A percentile compares a stretch with the other conserved stretches of the same genome.
Evolutionary conservation across 2,888 invertebrate genomes (phyloP).

Genomic region (Meiosimyza decipiens): DNA sequence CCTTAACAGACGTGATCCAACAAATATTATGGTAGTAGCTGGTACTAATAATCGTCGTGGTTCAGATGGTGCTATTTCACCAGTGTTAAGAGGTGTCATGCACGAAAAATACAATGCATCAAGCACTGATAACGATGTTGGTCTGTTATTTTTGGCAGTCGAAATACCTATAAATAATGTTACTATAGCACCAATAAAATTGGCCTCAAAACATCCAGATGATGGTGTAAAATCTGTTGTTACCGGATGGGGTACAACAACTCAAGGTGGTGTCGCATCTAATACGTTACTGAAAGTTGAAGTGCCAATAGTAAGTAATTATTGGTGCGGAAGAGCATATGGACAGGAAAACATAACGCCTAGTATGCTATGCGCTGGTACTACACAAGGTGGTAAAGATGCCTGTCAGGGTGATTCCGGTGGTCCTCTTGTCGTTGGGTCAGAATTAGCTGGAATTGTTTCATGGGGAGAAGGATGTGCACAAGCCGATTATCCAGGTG

Average conservation of each 20-base stretch:
- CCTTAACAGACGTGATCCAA: constrained; percentile 45
- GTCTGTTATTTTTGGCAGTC: constrained; percentile 60
- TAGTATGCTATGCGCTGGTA: constrained; percentile 60
- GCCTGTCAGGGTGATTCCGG: constrained; percentile 61
- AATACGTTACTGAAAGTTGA: constrained; percentile 49
- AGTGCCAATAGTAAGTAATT: constrained; percentile 53
- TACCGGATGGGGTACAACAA: constrained; percentile 57
- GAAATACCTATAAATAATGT: constrained; percentile 47
- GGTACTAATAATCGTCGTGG: constrained; percentile 52
- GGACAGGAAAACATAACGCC: constrained; percentile 45
- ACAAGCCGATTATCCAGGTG: constrained; percentile 55
- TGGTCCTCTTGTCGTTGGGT: constrained; percentile 56
- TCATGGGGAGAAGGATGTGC: constrained; percentile 63
- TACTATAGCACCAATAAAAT: constrained; percentile 46
- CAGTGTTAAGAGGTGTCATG: constrained; percentile 65
- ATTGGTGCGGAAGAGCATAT: constrained; percentile 50
- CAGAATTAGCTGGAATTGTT: constrained; percentile 55
- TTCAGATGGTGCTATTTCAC: constrained; percentile 68
- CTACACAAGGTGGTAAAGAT: constrained; percentile 53
- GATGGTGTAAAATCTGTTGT: constrained; percentile 48
- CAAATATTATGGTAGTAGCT: constrained; percentile 38
- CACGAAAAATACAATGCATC: constrained; percentile 67
- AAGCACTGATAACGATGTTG: constrained; percentile 69
- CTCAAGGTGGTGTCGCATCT: constrained; percentile 47
- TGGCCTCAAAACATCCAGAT: constrained; percentile 44